A percentile compares a stretch with the other conserved stretches of the same genome.
Evolutionary conservation across 2,888 invertebrate genomes (phyloP).

Genomic region (Tholera decimalis): DNA sequence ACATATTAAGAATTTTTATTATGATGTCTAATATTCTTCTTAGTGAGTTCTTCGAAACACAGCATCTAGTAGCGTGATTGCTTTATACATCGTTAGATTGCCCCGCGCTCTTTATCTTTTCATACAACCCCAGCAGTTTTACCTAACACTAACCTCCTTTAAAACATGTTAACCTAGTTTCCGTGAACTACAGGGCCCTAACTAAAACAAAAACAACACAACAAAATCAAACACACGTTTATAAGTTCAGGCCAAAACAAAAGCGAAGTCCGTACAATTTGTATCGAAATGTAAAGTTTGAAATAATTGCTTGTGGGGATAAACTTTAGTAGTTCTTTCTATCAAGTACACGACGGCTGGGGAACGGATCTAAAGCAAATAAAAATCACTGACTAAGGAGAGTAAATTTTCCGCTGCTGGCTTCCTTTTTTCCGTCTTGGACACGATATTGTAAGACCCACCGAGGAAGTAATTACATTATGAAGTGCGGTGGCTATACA

Average conservation of each 20-base stretch:
- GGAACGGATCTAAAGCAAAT: constrained; percentile 60
- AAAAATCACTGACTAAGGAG: constrained; percentile 61
- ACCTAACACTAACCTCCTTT: constrained; percentile 48
- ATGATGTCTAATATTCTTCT: not conserved
- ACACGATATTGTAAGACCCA: constrained; percentile 55
- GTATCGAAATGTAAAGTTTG: constrained; percentile 65
- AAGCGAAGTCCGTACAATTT: constrained; percentile 51
- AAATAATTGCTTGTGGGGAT: constrained; percentile 63
- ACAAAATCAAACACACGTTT: constrained; percentile 60
- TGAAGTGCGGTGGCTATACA: constrained; percentile 51
- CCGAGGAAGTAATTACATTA: constrained; percentile 58
- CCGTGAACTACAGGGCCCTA: constrained; percentile 40
- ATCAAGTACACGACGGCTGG: constrained; percentile 52
- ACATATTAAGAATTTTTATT: constrained; percentile 1
- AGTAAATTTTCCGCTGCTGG: constrained; percentile 64
- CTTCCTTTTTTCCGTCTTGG: constrained; percentile 57
- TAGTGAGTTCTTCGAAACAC: constrained; percentile 8
- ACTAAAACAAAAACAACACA: constrained; percentile 53
- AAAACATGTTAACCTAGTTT: constrained; percentile 58
- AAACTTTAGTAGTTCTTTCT: constrained; percentile 57
- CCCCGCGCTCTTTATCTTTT: constrained; percentile 36
- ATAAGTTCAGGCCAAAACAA: constrained; percentile 58
- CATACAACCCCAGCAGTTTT: constrained; percentile 33
- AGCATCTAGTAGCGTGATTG: constrained; percentile 4
- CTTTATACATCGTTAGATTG: constrained; percentile 16